Evolutionary conservation across 2,113 vertebrate genomes (phyloP).

Genomic region (Coptodon bakossiorum): DNA sequence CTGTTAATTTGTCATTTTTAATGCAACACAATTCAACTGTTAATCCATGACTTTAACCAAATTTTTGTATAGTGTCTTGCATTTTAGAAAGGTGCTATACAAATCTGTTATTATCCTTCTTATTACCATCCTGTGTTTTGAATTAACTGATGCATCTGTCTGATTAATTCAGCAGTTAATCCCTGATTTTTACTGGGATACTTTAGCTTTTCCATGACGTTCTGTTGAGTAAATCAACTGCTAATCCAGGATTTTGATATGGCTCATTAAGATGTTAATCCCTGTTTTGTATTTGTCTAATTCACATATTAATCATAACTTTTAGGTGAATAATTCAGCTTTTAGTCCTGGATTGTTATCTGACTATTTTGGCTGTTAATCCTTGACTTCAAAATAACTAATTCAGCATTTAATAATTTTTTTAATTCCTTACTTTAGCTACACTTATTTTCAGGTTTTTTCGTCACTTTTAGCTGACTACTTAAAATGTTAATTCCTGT

Average conservation of each 20-base stretch:
- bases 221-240: background rate
- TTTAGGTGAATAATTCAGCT: background rate
- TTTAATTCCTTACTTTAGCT: fast-evolving
- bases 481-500: fast-evolving
- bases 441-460: background rate
- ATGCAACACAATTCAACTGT: background rate
- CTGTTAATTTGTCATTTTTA: background rate
- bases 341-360: background rate
- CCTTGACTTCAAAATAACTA: background rate
- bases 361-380: background rate
- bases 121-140: background rate
- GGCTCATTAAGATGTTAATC: background rate
- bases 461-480: fast-evolving
- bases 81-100: background rate
- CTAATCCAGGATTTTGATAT: background rate
- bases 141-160: background rate
- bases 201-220: background rate
- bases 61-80: background rate
- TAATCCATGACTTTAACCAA: background rate
- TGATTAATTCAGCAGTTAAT: background rate
- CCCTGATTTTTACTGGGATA: background rate
- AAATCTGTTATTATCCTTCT: fast-evolving
- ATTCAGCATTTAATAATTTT: background rate
- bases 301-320: background rate
- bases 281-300: background rate